Conservation (phyloP, 2,888 invertebrate genomes). For the Gymnocheta viridis region DNA sequence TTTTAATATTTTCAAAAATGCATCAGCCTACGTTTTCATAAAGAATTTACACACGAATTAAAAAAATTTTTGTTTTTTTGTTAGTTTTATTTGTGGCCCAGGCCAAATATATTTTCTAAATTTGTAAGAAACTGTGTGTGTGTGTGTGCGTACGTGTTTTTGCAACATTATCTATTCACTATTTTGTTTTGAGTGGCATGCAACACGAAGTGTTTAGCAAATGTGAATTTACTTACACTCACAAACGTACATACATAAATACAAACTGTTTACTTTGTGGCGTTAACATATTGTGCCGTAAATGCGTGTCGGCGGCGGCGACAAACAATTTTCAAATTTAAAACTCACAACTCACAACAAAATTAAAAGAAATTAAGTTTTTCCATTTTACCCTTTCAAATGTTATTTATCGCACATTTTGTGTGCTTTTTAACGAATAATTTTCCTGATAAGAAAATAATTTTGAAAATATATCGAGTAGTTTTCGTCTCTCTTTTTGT, state of each 20-base stretch:
- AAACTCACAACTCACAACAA: neutral
- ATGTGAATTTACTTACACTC: neutral
- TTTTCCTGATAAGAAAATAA: constrained; percentile 25
- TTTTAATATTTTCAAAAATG: neutral
- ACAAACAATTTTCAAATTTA: constrained; percentile 12
- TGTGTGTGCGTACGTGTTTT: constrained; percentile 24
- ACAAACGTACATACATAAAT: neutral
- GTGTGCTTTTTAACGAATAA: neutral
- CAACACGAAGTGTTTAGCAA: neutral
- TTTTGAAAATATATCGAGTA: neutral
- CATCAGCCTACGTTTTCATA: constrained; percentile 21
- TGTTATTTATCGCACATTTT: constrained; percentile 49
- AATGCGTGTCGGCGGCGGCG: constrained; percentile 48
- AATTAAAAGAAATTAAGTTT: neutral
- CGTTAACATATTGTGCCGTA: constrained; percentile 53
- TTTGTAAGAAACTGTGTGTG: constrained; percentile 75
- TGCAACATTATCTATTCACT: constrained; percentile 12
- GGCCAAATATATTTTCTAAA: constrained; percentile 79
- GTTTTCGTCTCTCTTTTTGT: neutral
- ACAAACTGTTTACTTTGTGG: constrained; percentile 39
- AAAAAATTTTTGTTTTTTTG: constrained; percentile 19
- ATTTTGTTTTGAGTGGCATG: constrained; percentile 31
- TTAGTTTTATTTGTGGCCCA: constrained; percentile 70
- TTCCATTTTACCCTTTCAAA: constrained; percentile 37
- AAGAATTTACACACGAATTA: constrained; percentile 30